Conservation (phyloP, 2,113 vertebrate species). For the Varanus salvator region DNA sequence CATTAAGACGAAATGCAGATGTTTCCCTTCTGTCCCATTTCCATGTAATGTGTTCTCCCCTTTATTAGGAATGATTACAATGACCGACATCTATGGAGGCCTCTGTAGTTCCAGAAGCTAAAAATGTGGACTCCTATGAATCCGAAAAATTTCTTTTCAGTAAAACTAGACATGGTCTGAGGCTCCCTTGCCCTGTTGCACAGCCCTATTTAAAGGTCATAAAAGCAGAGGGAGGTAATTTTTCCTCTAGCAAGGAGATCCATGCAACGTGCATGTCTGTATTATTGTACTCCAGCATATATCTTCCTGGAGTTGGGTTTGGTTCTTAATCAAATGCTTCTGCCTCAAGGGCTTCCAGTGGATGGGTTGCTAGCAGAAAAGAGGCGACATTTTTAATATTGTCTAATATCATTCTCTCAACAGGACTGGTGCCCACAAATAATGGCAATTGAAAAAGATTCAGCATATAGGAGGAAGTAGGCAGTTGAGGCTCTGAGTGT, state of each 20-base stretch:
- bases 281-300: not conserved
- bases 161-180: too few relatives aligned
- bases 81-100: too few relatives aligned
- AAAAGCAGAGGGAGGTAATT: too few relatives aligned
- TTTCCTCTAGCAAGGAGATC: too few relatives aligned
- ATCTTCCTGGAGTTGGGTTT: not conserved
- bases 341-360: accelerated
- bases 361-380: not conserved
- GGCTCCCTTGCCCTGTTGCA: too few relatives aligned
- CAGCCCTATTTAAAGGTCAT: too few relatives aligned
- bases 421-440: slow-evolving; percentile 17
- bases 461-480: not conserved
- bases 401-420: slow-evolving; percentile 15
- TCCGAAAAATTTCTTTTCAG: not conserved
- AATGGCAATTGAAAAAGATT: not conserved
- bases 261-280: too few relatives aligned
- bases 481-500: not conserved
- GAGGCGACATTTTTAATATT: not conserved
- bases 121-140: not conserved
- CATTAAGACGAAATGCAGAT: not conserved
- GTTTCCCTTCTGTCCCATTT: not conserved
- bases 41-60: not conserved
- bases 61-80: not conserved
- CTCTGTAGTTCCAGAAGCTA: not conserved
- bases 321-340: not conserved